Percentiles rank a stretch among this genome's conserved stretches.
Evolutionary conservation across 2,797 vertebrate genomes (phyloP).

Genomic region (Microctenopoma steveboyesi): DNA sequence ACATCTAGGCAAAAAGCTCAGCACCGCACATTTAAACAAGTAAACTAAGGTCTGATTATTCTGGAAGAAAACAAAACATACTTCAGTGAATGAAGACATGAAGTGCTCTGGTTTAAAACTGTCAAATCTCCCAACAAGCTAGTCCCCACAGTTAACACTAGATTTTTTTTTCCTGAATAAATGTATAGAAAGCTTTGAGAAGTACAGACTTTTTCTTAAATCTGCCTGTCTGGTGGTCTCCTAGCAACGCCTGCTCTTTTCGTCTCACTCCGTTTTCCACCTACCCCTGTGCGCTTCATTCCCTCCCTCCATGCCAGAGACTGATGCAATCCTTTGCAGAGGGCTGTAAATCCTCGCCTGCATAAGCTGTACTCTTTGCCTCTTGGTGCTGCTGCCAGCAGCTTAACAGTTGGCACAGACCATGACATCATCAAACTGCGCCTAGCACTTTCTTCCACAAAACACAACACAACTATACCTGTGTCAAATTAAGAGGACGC

Average conservation of each 20-base stretch:
- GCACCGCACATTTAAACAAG: neutral
- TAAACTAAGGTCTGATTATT: constrained; percentile 7
- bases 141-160: constrained; percentile 9
- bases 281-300: constrained; percentile 64
- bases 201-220: constrained; percentile 50
- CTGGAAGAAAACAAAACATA: neutral
- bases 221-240: constrained; percentile 79
- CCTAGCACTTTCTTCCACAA: constrained; percentile 42
- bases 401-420: constrained; percentile 60
- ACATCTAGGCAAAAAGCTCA: constrained; percentile 22
- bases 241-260: constrained; percentile 78
- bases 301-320: constrained; percentile 75
- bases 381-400: constrained; percentile 59
- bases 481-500: constrained; percentile 24
- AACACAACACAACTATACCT: constrained; percentile 40
- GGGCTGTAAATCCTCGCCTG: constrained; percentile 84
- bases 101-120: neutral
- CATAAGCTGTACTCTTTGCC: constrained; percentile 61
- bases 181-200: constrained; percentile 53
- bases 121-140: constrained; percentile 6
- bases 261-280: constrained; percentile 66
- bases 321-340: constrained; percentile 88
- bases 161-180: constrained; percentile 34
- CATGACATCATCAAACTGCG: constrained; percentile 76
- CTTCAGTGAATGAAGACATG: neutral